Evolutionary conservation across 2,888 invertebrate genomes (phyloP), one percentile per base, ranked within the genome.

Genomic region (Harpalus rubripes): DNA sequence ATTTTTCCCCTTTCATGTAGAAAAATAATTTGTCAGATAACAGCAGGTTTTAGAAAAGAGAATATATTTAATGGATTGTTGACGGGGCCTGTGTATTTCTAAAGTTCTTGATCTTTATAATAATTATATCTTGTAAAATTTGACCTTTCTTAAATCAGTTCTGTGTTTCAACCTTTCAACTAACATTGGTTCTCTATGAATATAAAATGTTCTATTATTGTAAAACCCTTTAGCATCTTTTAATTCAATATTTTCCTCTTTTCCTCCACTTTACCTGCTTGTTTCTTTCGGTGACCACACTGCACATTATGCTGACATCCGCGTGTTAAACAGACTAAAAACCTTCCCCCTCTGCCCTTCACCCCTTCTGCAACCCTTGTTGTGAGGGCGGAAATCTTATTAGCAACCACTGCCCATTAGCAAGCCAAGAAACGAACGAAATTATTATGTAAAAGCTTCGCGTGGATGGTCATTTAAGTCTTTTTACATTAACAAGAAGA

Each of bases 381-480:
- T 12, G 44, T 32, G 44, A 52, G 44, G 7, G 10, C 1, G 26
- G 10, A 68, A 88, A 88, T 86, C 84, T 86, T 87, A 85, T 88
- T 88, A 88, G 88, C 86, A 87, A 87, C 88, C 87, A 86, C 87
- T 86, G 87, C 86, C 88, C 88, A 87, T 88, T 87, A 87, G 4
- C 15, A 16, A 15, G 59, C 59, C 59, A 59, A 59, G 59, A 59
- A 59, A 59, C 18, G 59, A 59, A 59, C 59, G 59, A 59, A 59
- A 59, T 59, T 59, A 59, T 59, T 59, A 59, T 59, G 59, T 59
- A 59, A 59, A 59, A 59, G 59, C 18, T 59, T 59, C 18, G 18
- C n/a, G 59, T 15, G 18, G 59, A 59, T 7, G 59, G 59, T 15
- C 16, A 16, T 59, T 52, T 52, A 52, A 8, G 59, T 59, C 59